These are phyloP conservation scores for Ctenopoma multispine DNA, from an alignment of 2,797 vertebrate species.

Conservation along the genomic window DNA sequence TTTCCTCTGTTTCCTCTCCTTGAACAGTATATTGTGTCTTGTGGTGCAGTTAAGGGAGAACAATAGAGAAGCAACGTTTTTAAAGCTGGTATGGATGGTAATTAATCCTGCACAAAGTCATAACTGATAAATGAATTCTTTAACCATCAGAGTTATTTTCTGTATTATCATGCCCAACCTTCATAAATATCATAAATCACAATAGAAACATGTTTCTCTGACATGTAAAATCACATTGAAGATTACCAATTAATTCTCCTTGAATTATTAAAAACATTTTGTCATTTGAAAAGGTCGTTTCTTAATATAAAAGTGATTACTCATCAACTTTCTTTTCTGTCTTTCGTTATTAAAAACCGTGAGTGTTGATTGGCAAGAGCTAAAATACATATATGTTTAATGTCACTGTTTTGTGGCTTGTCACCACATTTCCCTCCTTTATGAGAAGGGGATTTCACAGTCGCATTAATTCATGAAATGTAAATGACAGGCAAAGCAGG, in stretches of 20 bases:
- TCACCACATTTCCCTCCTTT: conserved; percentile 68
- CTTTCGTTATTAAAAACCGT: neutral
- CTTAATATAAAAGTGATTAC: neutral
- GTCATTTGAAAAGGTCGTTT: neutral
- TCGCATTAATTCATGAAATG: conserved; percentile 61
- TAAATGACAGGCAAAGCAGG: conserved; percentile 70
- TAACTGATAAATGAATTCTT: neutral
- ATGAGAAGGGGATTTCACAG: conserved; percentile 71
- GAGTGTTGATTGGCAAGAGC: conserved; percentile 62
- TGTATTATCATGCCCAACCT: neutral
- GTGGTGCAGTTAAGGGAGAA: neutral
- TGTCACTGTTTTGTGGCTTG: conserved; percentile 57
- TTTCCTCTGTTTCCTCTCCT: neutral
- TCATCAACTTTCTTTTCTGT: accelerated
- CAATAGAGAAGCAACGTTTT: neutral
- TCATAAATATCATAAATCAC: neutral
- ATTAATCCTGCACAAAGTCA: neutral
- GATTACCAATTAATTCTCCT: neutral
- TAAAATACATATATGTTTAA: conserved; percentile 54
- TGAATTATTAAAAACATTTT: neutral
- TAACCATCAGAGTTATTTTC: neutral
- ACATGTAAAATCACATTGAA: too few species aligned
- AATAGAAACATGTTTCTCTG: neutral
- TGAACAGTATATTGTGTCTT: neutral
- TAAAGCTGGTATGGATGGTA: neutral